Conservation (phyloP, 2,888 invertebrate genomes). For the Drosophila hamatofila region DNA sequence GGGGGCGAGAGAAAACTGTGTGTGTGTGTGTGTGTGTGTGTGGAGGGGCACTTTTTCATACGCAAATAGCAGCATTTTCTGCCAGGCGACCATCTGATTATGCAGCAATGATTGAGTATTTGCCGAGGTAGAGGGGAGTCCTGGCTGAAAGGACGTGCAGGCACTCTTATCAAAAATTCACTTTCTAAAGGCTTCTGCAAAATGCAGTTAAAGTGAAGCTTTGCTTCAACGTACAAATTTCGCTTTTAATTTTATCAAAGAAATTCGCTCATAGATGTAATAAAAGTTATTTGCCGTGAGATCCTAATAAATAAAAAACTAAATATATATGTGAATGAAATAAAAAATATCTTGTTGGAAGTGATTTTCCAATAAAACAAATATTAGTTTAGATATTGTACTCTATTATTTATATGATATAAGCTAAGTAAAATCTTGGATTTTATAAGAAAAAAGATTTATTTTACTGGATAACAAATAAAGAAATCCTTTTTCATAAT, state of each 20-base stretch:
- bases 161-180: conserved; percentile 40
- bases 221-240: background rate
- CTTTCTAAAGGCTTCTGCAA: conserved; percentile 26
- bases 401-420: no score
- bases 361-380: no score
- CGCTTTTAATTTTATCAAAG: background rate
- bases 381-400: no score
- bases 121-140: background rate
- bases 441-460: no score
- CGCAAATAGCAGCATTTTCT: conserved; percentile 47
- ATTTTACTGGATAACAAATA: no score
- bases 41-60: conserved; percentile 52
- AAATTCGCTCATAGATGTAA: no score
- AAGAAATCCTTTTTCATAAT: no score
- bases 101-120: conserved; percentile 65
- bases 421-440: no score
- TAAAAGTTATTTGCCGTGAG: no score
- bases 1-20: background rate
- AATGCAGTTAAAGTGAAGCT: conserved; percentile 7
- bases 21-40: conserved; percentile 25
- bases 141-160: background rate
- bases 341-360: background rate
- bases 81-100: conserved; percentile 66
- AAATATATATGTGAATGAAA: background rate
- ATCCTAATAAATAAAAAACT: background rate